Percentiles rank a stretch among this genome's conserved stretches.
Conservation (phyloP, 1,140 invertebrate species). For the Pentalonia nigronervosa region DNA sequence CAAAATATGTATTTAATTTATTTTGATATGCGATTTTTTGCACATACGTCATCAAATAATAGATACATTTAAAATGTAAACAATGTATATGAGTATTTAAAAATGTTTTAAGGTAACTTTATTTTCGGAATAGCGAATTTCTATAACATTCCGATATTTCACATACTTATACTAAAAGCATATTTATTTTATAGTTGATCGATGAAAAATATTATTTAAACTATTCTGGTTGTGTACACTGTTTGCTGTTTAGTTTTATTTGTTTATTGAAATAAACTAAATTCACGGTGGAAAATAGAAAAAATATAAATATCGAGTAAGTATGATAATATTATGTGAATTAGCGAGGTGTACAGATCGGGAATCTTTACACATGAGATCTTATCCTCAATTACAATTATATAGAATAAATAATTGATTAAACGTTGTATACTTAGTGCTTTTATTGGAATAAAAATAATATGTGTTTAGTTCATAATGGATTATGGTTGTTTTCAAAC, state of each 20-base stretch:
- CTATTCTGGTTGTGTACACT: too few relatives aligned
- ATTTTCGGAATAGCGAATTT: neutral
- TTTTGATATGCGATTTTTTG: neutral
- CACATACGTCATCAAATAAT: neutral
- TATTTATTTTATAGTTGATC: too few relatives aligned
- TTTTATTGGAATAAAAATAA: neutral
- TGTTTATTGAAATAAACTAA: neutral
- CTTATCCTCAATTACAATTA: neutral
- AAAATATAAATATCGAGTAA: neutral
- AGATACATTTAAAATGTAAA: neutral
- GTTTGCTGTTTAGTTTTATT: too few relatives aligned
- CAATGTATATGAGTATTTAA: too few relatives aligned
- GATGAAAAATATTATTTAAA: too few relatives aligned
- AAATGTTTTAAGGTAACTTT: too few relatives aligned
- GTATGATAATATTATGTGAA: neutral
- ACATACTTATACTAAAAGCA: neutral
- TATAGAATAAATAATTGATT: neutral
- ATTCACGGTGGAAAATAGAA: neutral
- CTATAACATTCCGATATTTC: neutral
- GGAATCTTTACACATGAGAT: neutral
- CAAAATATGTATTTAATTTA: neutral
- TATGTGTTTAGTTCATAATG: neutral
- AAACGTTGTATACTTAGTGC: neutral
- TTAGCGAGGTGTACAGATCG: neutral
- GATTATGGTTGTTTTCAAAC: neutral